A percentile compares a stretch with the other conserved stretches of the same genome.
phyloP scores from a whole-genome alignment of 1,140 invertebrate species.

The Wasmannia auropunctata region DNA sequence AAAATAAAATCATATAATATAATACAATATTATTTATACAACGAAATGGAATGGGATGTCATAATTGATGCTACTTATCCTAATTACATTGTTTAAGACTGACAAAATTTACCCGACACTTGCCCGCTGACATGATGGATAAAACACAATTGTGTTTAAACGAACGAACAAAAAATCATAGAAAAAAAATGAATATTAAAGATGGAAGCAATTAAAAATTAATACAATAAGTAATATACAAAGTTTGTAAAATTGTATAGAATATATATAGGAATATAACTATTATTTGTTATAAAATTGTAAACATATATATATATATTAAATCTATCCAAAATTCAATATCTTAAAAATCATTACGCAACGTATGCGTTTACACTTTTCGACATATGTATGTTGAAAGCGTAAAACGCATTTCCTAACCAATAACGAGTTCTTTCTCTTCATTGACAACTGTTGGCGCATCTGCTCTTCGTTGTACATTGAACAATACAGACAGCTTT shows the following conservation, averaged over 20 bases:
- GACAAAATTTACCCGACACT: conserved; percentile 14
- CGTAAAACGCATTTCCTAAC: conserved; percentile 27
- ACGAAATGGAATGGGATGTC: background rate
- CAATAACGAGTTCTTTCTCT: conserved; percentile 72
- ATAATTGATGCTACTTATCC: background rate
- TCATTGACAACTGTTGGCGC: conserved; percentile 70
- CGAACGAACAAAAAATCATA: background rate
- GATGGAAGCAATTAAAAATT: background rate
- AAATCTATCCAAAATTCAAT: conserved; percentile 17
- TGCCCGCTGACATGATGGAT: background rate
- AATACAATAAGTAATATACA: background rate
- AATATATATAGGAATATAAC: conserved; percentile 13
- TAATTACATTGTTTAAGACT: conserved; percentile 25
- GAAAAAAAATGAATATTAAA: background rate
- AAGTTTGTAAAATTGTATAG: background rate
- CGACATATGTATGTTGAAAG: background rate
- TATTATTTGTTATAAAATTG: background rate
- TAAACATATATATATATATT: background rate
- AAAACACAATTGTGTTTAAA: background rate
- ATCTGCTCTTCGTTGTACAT: conserved; percentile 80
- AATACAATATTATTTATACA: background rate
- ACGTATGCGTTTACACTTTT: background rate
- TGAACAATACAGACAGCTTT: conserved; percentile 80
- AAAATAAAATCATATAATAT: background rate
- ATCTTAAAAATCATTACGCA: background rate